These are phyloP conservation scores for Dendronephthya gigantea DNA, from an alignment of 64 coral and sea anemone species.

Conservation along the genomic window DNA sequence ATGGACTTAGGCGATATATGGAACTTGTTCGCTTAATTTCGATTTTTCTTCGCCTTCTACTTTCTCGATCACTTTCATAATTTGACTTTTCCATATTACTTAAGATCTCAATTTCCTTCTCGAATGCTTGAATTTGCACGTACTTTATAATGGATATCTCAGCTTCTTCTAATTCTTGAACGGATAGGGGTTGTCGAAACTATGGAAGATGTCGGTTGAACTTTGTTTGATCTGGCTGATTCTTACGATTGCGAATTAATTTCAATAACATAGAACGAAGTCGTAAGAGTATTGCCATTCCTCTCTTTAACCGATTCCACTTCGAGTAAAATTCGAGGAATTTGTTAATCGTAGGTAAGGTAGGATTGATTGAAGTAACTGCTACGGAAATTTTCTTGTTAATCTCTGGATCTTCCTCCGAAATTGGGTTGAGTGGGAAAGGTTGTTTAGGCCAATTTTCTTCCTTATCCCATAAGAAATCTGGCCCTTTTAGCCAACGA, in stretches of 20 bases:
- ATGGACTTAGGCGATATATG: slow-evolving; percentile 14
- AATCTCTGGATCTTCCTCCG: neutral
- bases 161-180: slow-evolving; percentile 43
- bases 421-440: neutral
- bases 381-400: neutral
- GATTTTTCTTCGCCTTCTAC: slow-evolving; percentile 15
- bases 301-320: neutral
- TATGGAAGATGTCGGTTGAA: neutral
- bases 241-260: neutral
- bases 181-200: slow-evolving; percentile 14
- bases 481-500: neutral
- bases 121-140: slow-evolving; percentile 22
- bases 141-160: slow-evolving; percentile 35
- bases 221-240: neutral
- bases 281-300: neutral
- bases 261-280: neutral
- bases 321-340: neutral
- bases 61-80: neutral
- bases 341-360: neutral
- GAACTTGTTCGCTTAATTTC: slow-evolving; percentile 25
- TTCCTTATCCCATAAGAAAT: neutral
- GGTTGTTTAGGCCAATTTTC: neutral
- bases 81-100: neutral
- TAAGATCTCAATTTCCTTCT: slow-evolving; percentile 14
- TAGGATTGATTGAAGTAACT: neutral